Evolutionary conservation across 2,797 vertebrate genomes (phyloP).

Genomic region (Falco concolor): DNA sequence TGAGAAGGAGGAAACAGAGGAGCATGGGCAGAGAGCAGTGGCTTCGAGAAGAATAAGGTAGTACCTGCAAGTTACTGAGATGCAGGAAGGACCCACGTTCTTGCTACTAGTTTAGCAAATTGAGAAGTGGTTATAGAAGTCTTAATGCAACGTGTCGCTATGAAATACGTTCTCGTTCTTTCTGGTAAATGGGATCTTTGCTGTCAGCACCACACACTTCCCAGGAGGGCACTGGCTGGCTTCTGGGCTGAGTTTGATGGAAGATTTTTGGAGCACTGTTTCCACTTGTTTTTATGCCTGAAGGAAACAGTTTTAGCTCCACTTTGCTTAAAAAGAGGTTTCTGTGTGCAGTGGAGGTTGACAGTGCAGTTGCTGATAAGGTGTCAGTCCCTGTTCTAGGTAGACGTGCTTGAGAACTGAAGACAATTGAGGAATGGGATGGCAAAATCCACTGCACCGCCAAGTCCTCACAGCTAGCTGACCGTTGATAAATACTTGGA

Average conservation of each 20-base stretch:
- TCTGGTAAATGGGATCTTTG: neutral
- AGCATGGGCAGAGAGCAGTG: neutral
- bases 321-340: neutral
- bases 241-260: neutral
- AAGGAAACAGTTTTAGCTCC: neutral
- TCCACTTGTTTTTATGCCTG: neutral
- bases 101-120: neutral
- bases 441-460: neutral
- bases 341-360: neutral
- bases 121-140: neutral
- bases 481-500: neutral
- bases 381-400: neutral
- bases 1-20: neutral
- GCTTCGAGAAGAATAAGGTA: neutral
- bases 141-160: neutral
- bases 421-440: neutral
- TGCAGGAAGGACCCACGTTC: neutral
- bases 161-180: neutral
- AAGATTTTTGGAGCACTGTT: neutral
- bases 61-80: neutral
- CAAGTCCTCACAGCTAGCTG: neutral
- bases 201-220: accelerated
- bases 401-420: neutral
- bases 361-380: neutral
- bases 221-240: neutral